Conservation (phyloP, 2,888 invertebrate genomes). For the Stenodema calcarata region DNA sequence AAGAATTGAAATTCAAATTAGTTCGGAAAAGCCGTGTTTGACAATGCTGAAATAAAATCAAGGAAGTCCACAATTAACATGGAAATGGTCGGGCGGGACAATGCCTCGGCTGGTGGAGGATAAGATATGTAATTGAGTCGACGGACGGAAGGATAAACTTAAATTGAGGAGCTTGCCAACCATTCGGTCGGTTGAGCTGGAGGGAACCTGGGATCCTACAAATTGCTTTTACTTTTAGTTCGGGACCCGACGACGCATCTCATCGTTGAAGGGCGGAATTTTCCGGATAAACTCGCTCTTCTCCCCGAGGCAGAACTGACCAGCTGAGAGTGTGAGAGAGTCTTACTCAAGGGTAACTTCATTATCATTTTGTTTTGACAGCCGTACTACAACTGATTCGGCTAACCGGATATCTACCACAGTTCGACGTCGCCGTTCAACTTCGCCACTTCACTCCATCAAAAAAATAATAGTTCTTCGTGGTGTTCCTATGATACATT, state of each 20-base stretch:
- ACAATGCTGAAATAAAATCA: slow-evolving; percentile 55
- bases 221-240: slow-evolving; percentile 35
- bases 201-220: neutral
- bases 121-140: slow-evolving; percentile 48
- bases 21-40: slow-evolving; percentile 53
- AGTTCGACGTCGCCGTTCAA: too few relatives aligned
- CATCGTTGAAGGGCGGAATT: neutral
- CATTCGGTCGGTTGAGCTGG: slow-evolving; percentile 4
- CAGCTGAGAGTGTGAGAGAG: too few relatives aligned
- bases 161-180: slow-evolving; percentile 47
- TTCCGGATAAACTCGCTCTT: neutral
- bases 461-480: too few relatives aligned
- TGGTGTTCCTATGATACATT: too few relatives aligned
- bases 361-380: too few relatives aligned
- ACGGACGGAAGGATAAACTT: slow-evolving; percentile 41
- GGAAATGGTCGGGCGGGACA: slow-evolving; percentile 45
- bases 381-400: too few relatives aligned
- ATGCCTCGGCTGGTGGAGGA: neutral
- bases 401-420: too few relatives aligned
- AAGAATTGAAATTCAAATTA: slow-evolving; percentile 56
- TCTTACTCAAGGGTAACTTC: too few relatives aligned
- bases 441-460: too few relatives aligned
- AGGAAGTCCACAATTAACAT: slow-evolving; percentile 51
- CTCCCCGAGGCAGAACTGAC: too few relatives aligned
- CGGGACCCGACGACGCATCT: neutral